Evolutionary conservation across 2,888 invertebrate genomes (phyloP).

Genomic region (Caenorhabditis panamensis): DNA sequence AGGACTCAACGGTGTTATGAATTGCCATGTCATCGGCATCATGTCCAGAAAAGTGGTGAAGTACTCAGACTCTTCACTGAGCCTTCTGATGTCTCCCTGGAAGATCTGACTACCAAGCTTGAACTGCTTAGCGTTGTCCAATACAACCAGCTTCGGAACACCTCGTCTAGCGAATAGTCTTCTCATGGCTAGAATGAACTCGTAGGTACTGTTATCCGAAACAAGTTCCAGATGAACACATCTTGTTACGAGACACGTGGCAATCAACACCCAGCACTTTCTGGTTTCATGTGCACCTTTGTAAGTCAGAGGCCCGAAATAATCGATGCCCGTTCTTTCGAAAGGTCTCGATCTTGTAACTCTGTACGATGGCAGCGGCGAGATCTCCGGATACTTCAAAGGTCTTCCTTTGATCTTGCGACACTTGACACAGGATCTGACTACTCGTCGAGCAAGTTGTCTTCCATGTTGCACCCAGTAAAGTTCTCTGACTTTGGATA

Average conservation of each 20-base stretch:
- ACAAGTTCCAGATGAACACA: background rate
- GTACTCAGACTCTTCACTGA: background rate
- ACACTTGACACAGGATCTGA: background rate
- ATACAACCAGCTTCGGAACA: slow-evolving; percentile 9
- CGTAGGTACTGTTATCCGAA: background rate
- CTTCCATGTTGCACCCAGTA: background rate
- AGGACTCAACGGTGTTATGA: slow-evolving; percentile 20
- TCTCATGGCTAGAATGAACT: slow-evolving; percentile 31
- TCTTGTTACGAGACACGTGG: background rate
- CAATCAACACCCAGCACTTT: slow-evolving; percentile 2
- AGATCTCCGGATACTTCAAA: background rate
- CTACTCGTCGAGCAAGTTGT: background rate
- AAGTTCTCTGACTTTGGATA: background rate
- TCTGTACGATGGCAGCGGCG: slow-evolving; percentile 77
- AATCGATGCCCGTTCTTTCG: background rate
- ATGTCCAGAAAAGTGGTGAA: slow-evolving; percentile 4
- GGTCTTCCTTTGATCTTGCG: background rate
- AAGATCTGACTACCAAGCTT: slow-evolving; percentile 13
- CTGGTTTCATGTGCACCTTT: background rate
- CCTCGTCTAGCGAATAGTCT: slow-evolving; percentile 39
- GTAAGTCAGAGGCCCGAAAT: slow-evolving; percentile 4
- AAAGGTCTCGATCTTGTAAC: slow-evolving; percentile 1
- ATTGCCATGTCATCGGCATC: slow-evolving; percentile 1
- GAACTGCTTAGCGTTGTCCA: slow-evolving; percentile 36
- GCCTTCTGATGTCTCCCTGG: slow-evolving; percentile 2